Percentiles rank a stretch among this genome's conserved stretches.
phyloP scores from a whole-genome alignment of 1,140 invertebrate genomes.

The Homalodisca vitripennis region DNA sequence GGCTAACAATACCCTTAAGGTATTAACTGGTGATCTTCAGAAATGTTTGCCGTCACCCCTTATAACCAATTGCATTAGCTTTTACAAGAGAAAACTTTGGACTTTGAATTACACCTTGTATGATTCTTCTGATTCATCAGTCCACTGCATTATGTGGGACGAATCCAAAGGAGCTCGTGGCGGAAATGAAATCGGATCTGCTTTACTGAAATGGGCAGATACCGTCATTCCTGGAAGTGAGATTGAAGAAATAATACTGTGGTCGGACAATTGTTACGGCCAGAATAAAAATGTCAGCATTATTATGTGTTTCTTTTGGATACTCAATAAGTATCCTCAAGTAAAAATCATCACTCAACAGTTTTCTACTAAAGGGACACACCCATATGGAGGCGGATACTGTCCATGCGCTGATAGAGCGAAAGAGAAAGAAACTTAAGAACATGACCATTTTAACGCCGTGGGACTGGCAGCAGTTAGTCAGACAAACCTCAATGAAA shows the following conservation, averaged over 20 bases:
- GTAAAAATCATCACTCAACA: neutral
- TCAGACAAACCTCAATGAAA: conserved; percentile 25
- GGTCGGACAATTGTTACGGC: neutral
- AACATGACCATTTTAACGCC: neutral
- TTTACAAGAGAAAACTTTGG: conserved; percentile 17
- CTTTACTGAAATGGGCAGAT: neutral
- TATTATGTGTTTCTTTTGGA: conserved; percentile 1
- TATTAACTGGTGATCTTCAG: conserved; percentile 28
- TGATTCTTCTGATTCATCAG: conserved; percentile 2
- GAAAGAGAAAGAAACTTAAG: conserved; percentile 22
- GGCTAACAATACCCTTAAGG: conserved; percentile 25
- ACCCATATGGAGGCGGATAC: conserved; percentile 6
- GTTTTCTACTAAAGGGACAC: conserved; percentile 5
- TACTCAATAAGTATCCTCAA: conserved; percentile 4
- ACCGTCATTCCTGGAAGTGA: neutral
- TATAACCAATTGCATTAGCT: neutral
- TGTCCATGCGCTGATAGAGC: neutral
- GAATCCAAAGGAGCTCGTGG: too few relatives aligned
- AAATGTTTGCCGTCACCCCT: conserved; percentile 18
- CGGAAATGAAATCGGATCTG: too few relatives aligned
- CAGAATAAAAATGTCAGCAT: neutral
- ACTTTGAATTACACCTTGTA: neutral
- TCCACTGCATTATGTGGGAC: too few relatives aligned
- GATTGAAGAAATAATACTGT: neutral
- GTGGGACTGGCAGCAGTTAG: too few relatives aligned